A percentile compares a stretch with the other conserved stretches of the same genome.
These are phyloP conservation scores for Coelinius sp. DNA, from an alignment of 2,888 invertebrate genomes.

Conservation along the genomic window DNA sequence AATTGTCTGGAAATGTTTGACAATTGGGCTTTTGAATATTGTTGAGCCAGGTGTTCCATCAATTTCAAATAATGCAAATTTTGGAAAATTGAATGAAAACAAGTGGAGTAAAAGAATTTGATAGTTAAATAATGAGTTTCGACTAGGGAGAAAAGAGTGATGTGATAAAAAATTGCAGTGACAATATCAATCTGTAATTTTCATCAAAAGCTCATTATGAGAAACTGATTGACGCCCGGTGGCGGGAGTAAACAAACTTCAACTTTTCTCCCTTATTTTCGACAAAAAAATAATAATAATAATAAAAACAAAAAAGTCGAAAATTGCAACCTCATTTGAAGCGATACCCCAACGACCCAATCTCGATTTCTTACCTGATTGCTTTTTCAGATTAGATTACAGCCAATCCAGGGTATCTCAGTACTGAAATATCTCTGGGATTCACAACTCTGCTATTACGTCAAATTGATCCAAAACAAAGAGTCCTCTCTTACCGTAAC, in stretches of 20 bases:
- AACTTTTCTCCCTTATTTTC: not conserved
- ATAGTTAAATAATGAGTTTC: too few species aligned
- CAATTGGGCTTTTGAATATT: not conserved
- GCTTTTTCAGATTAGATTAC: conserved; percentile 47
- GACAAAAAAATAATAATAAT: not conserved
- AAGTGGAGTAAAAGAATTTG: too few species aligned
- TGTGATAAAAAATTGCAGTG: not conserved
- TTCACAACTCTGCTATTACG: not conserved
- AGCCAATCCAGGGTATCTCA: conserved; percentile 38
- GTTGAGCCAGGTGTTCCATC: not conserved
- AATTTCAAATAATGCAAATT: not conserved
- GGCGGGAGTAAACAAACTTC: not conserved
- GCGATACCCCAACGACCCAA: conserved; percentile 6
- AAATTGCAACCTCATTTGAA: not conserved
- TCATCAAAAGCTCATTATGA: conserved; percentile 46
- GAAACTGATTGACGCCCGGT: conserved; percentile 19
- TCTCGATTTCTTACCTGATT: conserved; percentile 51
- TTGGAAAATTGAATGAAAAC: not conserved
- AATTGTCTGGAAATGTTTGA: not conserved
- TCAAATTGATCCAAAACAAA: conserved; percentile 11
- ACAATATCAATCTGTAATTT: conserved; percentile 38
- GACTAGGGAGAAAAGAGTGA: too few species aligned
- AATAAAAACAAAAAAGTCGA: not conserved
- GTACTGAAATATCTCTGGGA: conserved; percentile 4
- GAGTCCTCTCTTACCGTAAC: not conserved